Conservation (phyloP, 2,113 vertebrate genomes). For the Chrysemys picta region DNA sequence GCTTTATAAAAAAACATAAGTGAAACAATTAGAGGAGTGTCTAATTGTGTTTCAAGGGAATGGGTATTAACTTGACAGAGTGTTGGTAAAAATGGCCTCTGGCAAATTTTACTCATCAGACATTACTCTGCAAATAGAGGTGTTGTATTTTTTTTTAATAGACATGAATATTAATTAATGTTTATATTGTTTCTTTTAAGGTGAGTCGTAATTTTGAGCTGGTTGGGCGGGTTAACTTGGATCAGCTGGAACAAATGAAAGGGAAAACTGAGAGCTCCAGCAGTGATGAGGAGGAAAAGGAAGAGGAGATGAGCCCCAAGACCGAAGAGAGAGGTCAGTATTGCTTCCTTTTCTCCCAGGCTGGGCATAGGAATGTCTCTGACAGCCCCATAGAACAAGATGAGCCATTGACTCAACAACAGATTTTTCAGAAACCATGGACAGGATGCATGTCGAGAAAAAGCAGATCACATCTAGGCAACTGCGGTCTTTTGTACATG, state of each 20-base stretch:
- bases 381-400: background rate
- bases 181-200: constrained; percentile 73
- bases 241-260: constrained; percentile 94
- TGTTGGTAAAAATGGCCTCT: background rate
- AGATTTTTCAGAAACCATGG: background rate
- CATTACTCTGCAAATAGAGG: background rate
- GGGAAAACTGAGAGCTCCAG: constrained; percentile 86
- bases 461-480: background rate
- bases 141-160: background rate
- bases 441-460: background rate
- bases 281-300: constrained; percentile 88
- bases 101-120: fast-evolving
- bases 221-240: constrained; percentile 95
- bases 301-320: constrained; percentile 80
- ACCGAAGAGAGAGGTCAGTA: constrained; percentile 81
- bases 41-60: background rate
- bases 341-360: background rate
- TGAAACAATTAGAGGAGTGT: background rate
- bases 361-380: background rate
- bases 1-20: background rate
- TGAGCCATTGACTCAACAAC: constrained; percentile 16
- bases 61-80: background rate
- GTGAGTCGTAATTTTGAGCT: constrained; percentile 98
- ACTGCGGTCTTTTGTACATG: background rate
- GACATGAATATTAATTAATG: background rate